Evolutionary conservation across 2,888 invertebrate species (phyloP).

Genomic region (Tillus elongatus): DNA sequence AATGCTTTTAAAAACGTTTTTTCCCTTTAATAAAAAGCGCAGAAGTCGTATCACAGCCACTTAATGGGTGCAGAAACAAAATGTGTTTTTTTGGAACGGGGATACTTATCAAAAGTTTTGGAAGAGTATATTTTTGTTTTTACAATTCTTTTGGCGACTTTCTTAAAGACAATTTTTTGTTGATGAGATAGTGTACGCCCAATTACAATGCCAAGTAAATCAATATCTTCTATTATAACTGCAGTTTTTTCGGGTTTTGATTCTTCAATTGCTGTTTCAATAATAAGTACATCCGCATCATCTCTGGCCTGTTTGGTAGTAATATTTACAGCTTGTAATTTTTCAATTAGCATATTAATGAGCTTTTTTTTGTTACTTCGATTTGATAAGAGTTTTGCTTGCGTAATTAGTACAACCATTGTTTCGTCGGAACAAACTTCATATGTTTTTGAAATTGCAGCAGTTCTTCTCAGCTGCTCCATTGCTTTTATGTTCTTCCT

Average conservation of each 20-base stretch:
- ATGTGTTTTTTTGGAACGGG: no score
- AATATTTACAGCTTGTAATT: conserved; percentile 32
- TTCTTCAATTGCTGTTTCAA: conserved; percentile 32
- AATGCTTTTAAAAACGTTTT: no score
- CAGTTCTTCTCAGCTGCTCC: conserved; percentile 34
- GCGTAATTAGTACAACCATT: conserved; percentile 27
- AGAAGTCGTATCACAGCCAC: no score
- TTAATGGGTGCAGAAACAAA: no score
- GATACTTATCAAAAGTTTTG: no score
- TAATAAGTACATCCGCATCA: conserved; percentile 36
- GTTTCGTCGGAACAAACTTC: conserved; percentile 33
- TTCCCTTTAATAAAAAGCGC: no score
- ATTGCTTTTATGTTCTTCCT: conserved; percentile 33
- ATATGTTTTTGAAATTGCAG: conserved; percentile 32
- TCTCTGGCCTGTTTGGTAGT: conserved; percentile 33
- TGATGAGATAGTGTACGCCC: no score
- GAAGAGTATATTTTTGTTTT: no score
- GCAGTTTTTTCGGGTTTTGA: conserved; percentile 23
- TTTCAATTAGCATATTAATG: conserved; percentile 31
- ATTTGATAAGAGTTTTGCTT: conserved; percentile 26
- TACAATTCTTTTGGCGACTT: no score
- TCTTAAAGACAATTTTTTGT: no score
- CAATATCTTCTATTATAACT: no score
- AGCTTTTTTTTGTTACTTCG: conserved; percentile 23
- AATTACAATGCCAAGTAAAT: no score